Percentiles rank a stretch among this genome's conserved stretches.
Evolutionary conservation across 2,113 vertebrate species (phyloP).

Genomic region (Steatornis caripensis): DNA sequence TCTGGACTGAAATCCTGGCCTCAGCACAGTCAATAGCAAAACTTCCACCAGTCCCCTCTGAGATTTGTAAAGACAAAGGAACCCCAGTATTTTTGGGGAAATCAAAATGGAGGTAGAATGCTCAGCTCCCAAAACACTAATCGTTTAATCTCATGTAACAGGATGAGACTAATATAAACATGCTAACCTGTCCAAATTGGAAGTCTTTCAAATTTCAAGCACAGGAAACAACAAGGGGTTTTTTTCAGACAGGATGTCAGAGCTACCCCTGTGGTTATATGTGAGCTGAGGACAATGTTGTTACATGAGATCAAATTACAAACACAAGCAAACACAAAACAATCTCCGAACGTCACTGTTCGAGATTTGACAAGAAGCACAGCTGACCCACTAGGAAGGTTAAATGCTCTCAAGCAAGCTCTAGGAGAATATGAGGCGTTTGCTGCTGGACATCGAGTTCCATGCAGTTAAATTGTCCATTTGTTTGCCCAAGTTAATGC

Average conservation of each 20-base stretch:
- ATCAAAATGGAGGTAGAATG: not conserved
- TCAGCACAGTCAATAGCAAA: not conserved
- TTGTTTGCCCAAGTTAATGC: constrained; percentile 33
- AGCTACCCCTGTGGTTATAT: constrained; percentile 8
- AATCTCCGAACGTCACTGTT: constrained; percentile 10
- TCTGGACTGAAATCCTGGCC: not conserved
- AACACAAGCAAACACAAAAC: constrained; percentile 61
- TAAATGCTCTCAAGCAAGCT: not conserved
- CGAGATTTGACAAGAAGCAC: not conserved
- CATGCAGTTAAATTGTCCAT: not conserved
- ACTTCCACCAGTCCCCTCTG: not conserved
- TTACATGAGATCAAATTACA: constrained; percentile 22
- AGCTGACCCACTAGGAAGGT: not conserved
- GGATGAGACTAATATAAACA: constrained; percentile 57
- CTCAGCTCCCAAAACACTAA: not conserved
- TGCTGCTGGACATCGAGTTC: not conserved
- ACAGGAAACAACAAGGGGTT: constrained; percentile 52
- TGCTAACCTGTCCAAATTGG: constrained; percentile 47
- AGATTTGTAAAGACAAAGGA: not conserved
- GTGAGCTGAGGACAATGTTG: constrained; percentile 63
- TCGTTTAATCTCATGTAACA: constrained; percentile 21
- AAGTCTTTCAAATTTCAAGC: constrained; percentile 48
- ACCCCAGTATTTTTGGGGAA: not conserved
- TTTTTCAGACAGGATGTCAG: constrained; percentile 52
- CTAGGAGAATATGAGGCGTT: not conserved